Evolutionary conservation across 2,113 vertebrate genomes (phyloP).

Genomic region (Cygnus atratus): DNA sequence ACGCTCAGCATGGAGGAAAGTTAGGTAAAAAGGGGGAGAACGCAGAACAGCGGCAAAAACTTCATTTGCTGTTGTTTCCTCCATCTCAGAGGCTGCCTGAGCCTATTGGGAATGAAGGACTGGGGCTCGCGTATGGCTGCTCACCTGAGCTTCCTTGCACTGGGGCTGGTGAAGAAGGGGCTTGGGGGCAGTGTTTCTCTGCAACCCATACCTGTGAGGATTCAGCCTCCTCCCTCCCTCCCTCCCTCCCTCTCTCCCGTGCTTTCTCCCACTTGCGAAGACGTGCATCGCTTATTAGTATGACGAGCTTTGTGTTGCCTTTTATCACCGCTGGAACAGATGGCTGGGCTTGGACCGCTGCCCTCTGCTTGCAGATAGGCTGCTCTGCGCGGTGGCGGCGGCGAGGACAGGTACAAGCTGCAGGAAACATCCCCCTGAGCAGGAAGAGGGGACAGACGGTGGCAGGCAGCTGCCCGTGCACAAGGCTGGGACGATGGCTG

Average conservation of each 20-base stretch:
- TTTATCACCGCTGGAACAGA: conserved; percentile 45
- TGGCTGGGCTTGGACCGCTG: conserved; percentile 3
- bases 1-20: neutral
- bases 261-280: neutral
- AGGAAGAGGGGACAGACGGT: fast-evolving
- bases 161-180: neutral
- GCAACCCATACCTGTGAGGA: fast-evolving
- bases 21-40: neutral
- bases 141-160: neutral
- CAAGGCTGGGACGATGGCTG: fast-evolving
- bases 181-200: neutral
- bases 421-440: fast-evolving
- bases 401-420: neutral
- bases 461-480: neutral
- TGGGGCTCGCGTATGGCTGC: neutral
- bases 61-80: neutral
- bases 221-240: neutral
- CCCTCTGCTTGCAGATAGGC: neutral
- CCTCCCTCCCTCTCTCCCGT: neutral
- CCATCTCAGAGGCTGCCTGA: neutral
- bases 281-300: fast-evolving
- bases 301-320: neutral
- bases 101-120: neutral
- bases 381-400: neutral
- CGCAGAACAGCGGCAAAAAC: neutral